Conservation (phyloP, 2,797 vertebrate genomes). For the Poecilia velifera region DNA sequence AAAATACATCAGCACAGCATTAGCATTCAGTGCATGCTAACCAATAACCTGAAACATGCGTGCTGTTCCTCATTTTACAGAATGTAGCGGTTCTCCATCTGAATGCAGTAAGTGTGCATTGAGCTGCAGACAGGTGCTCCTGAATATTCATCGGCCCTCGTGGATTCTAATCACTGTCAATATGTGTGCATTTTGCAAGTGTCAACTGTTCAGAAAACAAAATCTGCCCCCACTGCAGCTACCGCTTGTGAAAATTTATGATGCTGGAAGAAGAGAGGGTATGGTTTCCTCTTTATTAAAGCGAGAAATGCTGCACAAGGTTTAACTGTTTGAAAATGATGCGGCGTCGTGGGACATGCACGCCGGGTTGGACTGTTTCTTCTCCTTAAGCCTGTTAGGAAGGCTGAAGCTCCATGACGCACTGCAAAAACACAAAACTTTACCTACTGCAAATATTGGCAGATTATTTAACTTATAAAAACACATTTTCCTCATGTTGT, state of each 20-base stretch:
- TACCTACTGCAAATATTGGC: too few relatives aligned
- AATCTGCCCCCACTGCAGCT: slow-evolving; percentile 56
- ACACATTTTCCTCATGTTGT: too few relatives aligned
- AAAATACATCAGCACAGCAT: too few relatives aligned
- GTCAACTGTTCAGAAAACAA: slow-evolving; percentile 72
- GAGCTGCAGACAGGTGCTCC: slow-evolving; percentile 71
- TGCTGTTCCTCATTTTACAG: slow-evolving; percentile 31
- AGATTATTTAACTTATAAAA: too few relatives aligned
- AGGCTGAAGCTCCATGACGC: not conserved
- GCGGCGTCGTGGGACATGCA: not conserved
- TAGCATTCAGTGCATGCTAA: not conserved
- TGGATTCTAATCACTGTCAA: slow-evolving; percentile 78
- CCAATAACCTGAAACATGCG: slow-evolving; percentile 6
- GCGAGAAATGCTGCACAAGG: not conserved
- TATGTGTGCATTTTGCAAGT: slow-evolving; percentile 75
- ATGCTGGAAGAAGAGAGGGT: slow-evolving; percentile 39
- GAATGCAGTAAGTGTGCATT: slow-evolving; percentile 56
- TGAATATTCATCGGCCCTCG: slow-evolving; percentile 77
- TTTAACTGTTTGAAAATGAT: slow-evolving; percentile 25
- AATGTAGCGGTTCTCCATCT: slow-evolving; percentile 49
- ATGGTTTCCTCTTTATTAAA: slow-evolving; percentile 25
- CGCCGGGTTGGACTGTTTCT: not conserved
- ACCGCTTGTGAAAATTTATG: slow-evolving; percentile 64
- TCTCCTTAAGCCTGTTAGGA: not conserved
- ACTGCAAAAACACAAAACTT: too few relatives aligned